A percentile compares a stretch with the other conserved stretches of the same genome.
These are phyloP conservation scores for Chymomyza fuscimana DNA, from an alignment of 2,888 invertebrate species.

Conservation along the genomic window DNA sequence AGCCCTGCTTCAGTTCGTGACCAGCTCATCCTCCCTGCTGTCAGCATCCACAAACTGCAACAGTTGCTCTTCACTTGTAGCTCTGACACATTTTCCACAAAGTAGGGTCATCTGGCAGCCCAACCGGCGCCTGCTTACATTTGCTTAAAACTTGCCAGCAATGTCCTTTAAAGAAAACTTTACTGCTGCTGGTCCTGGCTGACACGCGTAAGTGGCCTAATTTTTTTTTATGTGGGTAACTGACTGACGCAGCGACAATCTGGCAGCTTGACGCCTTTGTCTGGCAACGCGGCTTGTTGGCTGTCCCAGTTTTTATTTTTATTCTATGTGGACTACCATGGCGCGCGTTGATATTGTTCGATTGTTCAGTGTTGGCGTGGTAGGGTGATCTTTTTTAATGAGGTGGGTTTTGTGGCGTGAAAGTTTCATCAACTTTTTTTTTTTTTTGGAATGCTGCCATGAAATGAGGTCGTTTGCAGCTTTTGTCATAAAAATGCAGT, in stretches of 20 bases:
- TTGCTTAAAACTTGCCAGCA: constrained; percentile 59
- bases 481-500: constrained; percentile 46
- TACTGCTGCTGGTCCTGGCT: constrained; percentile 45
- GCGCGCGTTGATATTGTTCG: constrained; percentile 69
- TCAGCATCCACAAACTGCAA: constrained; percentile 40
- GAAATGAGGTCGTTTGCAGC: constrained; percentile 59
- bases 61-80: constrained; percentile 73
- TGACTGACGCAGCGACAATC: not conserved
- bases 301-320: constrained; percentile 31
- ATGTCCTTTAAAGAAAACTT: constrained; percentile 48
- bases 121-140: constrained; percentile 65
- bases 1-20: constrained; percentile 14
- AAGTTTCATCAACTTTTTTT: constrained; percentile 56
- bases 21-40: not conserved
- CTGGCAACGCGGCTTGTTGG: constrained; percentile 14
- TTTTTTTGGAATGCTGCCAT: constrained; percentile 32
- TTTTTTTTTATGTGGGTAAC: constrained; percentile 50
- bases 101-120: constrained; percentile 62
- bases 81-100: constrained; percentile 70
- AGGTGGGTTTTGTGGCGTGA: constrained; percentile 63
- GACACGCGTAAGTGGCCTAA: constrained; percentile 71
- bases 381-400: constrained; percentile 68
- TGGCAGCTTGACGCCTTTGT: constrained; percentile 31
- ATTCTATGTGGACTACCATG: constrained; percentile 48
- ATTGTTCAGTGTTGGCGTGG: constrained; percentile 52